Evolutionary conservation across 2,113 vertebrate genomes (phyloP).

Genomic region (Mormyrus lacerda): DNA sequence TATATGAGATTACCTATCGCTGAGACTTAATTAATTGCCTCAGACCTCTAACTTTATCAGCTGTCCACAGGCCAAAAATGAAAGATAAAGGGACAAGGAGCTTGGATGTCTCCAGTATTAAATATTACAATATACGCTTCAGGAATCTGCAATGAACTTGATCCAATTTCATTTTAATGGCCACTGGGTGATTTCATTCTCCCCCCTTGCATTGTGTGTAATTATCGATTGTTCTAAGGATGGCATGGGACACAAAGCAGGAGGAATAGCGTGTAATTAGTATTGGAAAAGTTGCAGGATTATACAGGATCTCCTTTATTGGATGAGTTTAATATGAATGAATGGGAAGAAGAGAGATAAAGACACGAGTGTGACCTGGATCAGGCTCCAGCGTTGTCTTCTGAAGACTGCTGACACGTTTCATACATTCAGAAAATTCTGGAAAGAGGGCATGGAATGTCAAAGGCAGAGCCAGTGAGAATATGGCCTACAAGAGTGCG

Average conservation of each 20-base stretch:
- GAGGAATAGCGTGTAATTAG: slow-evolving; percentile 67
- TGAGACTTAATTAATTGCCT: slow-evolving; percentile 54
- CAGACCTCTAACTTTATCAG: slow-evolving; percentile 45
- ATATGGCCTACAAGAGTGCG: background rate
- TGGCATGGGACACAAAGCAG: slow-evolving; percentile 51
- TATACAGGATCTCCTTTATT: slow-evolving; percentile 54
- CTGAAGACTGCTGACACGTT: background rate
- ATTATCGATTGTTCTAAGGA: slow-evolving; percentile 64
- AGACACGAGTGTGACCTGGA: slow-evolving; percentile 12
- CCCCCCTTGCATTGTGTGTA: slow-evolving; percentile 51
- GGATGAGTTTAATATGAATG: slow-evolving; percentile 42
- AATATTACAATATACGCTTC: slow-evolving; percentile 50
- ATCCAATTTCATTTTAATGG: slow-evolving; percentile 57
- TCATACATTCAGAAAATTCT: background rate
- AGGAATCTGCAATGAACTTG: slow-evolving; percentile 61
- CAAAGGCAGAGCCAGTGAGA: background rate
- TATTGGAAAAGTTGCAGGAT: slow-evolving; percentile 57
- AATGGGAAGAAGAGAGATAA: slow-evolving; percentile 23
- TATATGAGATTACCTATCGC: slow-evolving; percentile 41
- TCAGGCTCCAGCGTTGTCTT: slow-evolving; percentile 5
- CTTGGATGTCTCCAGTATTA: slow-evolving; percentile 51
- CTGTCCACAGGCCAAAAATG: slow-evolving; percentile 42
- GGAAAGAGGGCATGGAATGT: background rate
- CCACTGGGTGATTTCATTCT: slow-evolving; percentile 56
- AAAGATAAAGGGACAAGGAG: slow-evolving; percentile 48